These are phyloP conservation scores for Pedionomus torquatus DNA, from an alignment of 2,113 vertebrate genomes.

Conservation along the genomic window DNA sequence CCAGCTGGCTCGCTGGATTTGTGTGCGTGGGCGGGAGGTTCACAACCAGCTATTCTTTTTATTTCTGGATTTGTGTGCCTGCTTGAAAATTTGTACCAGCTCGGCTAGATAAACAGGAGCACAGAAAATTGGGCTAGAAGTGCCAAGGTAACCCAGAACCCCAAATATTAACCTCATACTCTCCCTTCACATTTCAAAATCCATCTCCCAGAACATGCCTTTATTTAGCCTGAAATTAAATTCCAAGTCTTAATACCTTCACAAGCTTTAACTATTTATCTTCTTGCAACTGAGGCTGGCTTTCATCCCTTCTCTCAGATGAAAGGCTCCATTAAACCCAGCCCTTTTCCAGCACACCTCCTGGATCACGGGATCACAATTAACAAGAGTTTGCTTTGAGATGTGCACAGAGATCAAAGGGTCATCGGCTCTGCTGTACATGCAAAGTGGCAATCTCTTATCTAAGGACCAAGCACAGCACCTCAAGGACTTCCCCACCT, in stretches of 20 bases:
- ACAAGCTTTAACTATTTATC: neutral
- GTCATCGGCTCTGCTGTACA: neutral
- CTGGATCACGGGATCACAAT: neutral
- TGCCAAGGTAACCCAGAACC: neutral
- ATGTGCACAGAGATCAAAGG: neutral
- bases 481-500: neutral
- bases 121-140: neutral
- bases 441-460: neutral
- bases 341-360: neutral
- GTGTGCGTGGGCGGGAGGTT: neutral
- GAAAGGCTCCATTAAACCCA: neutral
- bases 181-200: neutral
- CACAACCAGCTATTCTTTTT: slow-evolving; percentile 13
- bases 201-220: neutral
- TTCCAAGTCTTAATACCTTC: neutral
- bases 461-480: neutral
- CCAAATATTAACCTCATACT: neutral
- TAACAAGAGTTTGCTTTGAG: neutral
- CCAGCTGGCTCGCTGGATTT: neutral
- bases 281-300: neutral
- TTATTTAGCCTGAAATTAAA: neutral
- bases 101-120: neutral
- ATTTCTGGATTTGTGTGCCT: slow-evolving; percentile 2
- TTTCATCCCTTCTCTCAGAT: neutral
- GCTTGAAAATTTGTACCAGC: neutral